Percentiles rank a stretch among this genome's conserved stretches.
These are phyloP conservation scores for Aegotheles bennettii DNA, from an alignment of 2,113 vertebrate genomes.

Conservation along the genomic window DNA sequence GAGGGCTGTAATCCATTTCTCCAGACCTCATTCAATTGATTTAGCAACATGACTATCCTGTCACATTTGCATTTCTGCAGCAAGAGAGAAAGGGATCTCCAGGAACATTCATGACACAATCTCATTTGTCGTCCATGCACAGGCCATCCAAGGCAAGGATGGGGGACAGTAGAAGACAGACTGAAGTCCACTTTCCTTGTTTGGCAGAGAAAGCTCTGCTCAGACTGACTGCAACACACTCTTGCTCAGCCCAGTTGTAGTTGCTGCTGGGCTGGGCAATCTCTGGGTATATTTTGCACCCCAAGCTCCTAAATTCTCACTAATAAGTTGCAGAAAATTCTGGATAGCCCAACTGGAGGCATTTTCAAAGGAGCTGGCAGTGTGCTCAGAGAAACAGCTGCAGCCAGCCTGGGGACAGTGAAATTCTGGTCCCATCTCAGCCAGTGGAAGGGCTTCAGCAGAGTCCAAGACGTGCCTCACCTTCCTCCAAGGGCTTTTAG, in stretches of 20 bases:
- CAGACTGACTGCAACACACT: background rate
- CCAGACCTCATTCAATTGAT: background rate
- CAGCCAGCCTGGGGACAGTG: background rate
- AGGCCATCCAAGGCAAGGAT: background rate
- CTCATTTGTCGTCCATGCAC: background rate
- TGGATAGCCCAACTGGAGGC: background rate
- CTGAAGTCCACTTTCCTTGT: background rate
- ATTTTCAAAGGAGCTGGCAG: background rate
- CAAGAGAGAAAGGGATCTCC: background rate
- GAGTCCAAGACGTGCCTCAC: background rate
- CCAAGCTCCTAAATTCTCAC: background rate
- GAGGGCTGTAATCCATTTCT: background rate
- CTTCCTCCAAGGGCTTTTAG: background rate
- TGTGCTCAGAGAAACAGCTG: background rate
- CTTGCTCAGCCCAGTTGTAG: background rate
- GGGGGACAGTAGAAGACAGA: background rate
- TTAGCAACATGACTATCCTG: background rate
- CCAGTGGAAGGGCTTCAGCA: background rate
- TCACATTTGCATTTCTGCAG: background rate
- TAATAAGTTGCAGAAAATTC: background rate
- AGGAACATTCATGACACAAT: background rate
- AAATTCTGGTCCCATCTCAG: background rate
- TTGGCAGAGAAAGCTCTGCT: fast-evolving
- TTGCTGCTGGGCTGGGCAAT: fast-evolving
- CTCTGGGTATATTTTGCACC: background rate